Conservation (phyloP, 1,140 invertebrate species). For the Drosophila littoralis region DNA sequence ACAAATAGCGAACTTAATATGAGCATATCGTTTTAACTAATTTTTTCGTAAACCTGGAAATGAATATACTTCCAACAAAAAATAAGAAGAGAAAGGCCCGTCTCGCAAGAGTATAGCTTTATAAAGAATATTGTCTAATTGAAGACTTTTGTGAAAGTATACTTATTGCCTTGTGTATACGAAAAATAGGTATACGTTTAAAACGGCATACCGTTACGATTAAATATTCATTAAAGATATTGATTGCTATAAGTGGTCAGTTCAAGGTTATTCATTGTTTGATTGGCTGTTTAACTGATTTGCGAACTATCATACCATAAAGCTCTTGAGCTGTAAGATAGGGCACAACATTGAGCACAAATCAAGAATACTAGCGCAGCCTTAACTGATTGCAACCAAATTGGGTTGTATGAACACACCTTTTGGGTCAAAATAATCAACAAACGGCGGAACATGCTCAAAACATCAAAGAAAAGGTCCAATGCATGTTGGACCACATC, state of each 20-base stretch:
- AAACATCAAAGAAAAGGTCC: conserved; percentile 96
- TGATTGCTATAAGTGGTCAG: conserved; percentile 15
- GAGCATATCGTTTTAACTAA: conserved; percentile 1
- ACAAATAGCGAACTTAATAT: conserved; percentile 47
- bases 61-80: conserved; percentile 62
- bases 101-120: neutral
- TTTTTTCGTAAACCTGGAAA: conserved; percentile 52
- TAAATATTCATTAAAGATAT: conserved; percentile 16
- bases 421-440: conserved; percentile 95
- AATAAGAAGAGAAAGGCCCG: conserved; percentile 4
- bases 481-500: conserved; percentile 96
- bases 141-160: conserved; percentile 71
- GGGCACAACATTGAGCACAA: conserved; percentile 22
- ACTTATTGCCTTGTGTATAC: conserved; percentile 64
- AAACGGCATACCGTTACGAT: conserved; percentile 48
- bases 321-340: conserved; percentile 69
- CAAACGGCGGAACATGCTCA: conserved; percentile 95
- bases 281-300: conserved; percentile 17
- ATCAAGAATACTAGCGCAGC: conserved; percentile 1
- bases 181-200: conserved; percentile 33
- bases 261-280: conserved; percentile 40
- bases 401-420: conserved; percentile 85
- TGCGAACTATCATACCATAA: conserved; percentile 63
- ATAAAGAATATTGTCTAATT: conserved; percentile 20
- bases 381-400: conserved; percentile 9